Evolutionary conservation across 2,113 vertebrate genomes (phyloP).

Genomic region (Cephalopholis sonnerati): DNA sequence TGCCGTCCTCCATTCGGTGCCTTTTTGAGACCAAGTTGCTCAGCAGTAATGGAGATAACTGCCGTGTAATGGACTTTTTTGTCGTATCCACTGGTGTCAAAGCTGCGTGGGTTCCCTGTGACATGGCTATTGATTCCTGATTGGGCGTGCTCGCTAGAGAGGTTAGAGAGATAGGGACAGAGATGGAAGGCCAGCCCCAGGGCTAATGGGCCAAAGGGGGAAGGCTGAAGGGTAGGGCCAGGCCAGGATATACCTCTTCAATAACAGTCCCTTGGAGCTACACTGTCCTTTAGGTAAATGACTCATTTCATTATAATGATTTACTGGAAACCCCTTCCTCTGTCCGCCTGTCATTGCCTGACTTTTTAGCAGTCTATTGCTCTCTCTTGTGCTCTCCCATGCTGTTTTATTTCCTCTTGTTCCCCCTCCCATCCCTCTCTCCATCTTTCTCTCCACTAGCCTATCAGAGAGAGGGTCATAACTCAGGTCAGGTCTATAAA

Average conservation of each 20-base stretch:
- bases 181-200: conserved; percentile 39
- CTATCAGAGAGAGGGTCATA: conserved; percentile 60
- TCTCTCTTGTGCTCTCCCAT: conserved; percentile 29
- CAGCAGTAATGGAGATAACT: conserved; percentile 75
- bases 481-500: conserved; percentile 79
- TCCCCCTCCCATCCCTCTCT: conserved; percentile 13
- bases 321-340: conserved; percentile 61
- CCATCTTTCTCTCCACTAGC: conserved; percentile 38
- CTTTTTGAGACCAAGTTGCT: conserved; percentile 57
- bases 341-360: conserved; percentile 40
- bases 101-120: conserved; percentile 61
- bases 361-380: conserved; percentile 57
- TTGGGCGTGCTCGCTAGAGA: conserved; percentile 61
- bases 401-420: conserved; percentile 41
- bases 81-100: conserved; percentile 72
- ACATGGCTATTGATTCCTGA: conserved; percentile 79
- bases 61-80: conserved; percentile 79
- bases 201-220: conserved; percentile 56
- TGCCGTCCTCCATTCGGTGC: conserved; percentile 47
- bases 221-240: conserved; percentile 50
- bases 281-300: conserved; percentile 63
- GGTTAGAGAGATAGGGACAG: conserved; percentile 40
- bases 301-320: conserved; percentile 80
- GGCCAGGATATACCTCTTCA: conserved; percentile 30
- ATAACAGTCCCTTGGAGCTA: conserved; percentile 38